phyloP scores from a whole-genome alignment of 2,797 vertebrate species.

The Sitta carolinensis region DNA sequence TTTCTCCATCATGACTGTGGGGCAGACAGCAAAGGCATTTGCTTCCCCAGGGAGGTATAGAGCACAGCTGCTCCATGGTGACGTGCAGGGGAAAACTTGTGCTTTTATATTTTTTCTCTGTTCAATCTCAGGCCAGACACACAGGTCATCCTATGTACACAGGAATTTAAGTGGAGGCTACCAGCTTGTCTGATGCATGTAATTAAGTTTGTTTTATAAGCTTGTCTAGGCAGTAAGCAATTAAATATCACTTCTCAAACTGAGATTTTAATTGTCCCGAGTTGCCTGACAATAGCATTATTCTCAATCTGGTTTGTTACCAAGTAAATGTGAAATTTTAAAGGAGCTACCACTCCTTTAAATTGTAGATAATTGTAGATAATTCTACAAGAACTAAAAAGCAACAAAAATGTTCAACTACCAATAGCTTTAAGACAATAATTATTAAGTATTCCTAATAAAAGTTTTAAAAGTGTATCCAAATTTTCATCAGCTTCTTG shows the following conservation, averaged over 20 bases:
- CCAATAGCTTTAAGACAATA: neutral
- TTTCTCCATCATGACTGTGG: neutral
- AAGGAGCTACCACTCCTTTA: neutral
- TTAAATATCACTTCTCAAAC: slow-evolving; percentile 62
- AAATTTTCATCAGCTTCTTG: neutral
- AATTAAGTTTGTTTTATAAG: slow-evolving; percentile 71
- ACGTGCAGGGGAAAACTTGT: neutral
- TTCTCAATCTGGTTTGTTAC: slow-evolving; percentile 7
- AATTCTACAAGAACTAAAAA: neutral
- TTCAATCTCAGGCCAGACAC: slow-evolving; percentile 1
- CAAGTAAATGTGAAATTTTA: slow-evolving; percentile 1
- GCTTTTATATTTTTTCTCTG: neutral
- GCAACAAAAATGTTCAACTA: neutral
- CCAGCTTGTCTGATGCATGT: slow-evolving; percentile 28
- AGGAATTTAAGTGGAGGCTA: slow-evolving; percentile 55
- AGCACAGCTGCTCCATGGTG: neutral
- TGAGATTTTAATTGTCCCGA: slow-evolving; percentile 39
- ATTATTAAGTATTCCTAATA: neutral
- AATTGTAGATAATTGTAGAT: too few relatives aligned
- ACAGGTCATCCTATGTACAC: slow-evolving; percentile 39
- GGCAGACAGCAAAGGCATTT: neutral
- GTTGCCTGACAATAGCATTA: slow-evolving; percentile 43
- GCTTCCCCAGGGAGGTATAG: neutral
- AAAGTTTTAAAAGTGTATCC: neutral
- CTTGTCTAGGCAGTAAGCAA: slow-evolving; percentile 60